Evolutionary conservation across 2,797 vertebrate species (phyloP).

Genomic region (Remorina albescens): DNA sequence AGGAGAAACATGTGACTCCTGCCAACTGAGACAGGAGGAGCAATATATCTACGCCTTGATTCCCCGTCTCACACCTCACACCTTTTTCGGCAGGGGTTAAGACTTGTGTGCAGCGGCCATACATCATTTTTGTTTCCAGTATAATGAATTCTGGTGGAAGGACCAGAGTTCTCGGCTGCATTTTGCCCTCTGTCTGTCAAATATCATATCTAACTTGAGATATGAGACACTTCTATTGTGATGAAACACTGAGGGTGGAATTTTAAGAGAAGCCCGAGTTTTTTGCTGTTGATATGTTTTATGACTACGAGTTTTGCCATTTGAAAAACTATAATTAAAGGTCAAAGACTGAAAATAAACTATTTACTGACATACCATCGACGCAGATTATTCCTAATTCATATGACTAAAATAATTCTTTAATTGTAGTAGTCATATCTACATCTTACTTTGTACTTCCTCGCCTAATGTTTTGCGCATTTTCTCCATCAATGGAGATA

Average conservation of each 20-base stretch:
- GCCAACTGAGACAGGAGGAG: conserved; percentile 1
- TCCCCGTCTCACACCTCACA: conserved; percentile 23
- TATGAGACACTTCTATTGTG: conserved; percentile 4
- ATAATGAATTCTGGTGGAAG: not conserved
- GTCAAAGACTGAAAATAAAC: not conserved
- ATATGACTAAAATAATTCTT: not conserved
- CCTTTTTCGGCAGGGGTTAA: conserved; percentile 13
- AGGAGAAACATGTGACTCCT: conserved; percentile 6
- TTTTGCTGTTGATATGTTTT: not conserved
- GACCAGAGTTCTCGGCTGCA: not conserved
- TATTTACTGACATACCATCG: not conserved
- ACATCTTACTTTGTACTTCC: not conserved
- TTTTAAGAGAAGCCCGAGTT: not conserved
- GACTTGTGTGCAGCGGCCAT: conserved; percentile 4
- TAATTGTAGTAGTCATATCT: not conserved
- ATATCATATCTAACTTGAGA: not conserved
- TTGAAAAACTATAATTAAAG: not conserved
- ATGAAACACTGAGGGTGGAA: not conserved
- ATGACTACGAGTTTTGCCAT: not conserved
- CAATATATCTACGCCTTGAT: conserved; percentile 15
- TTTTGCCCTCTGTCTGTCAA: not conserved
- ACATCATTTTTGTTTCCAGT: conserved; percentile 25
- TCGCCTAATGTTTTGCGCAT: not conserved
- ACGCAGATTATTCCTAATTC: not conserved
- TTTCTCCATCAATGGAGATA: not conserved